Conservation (phyloP, 2,113 vertebrate genomes). For the Oostethus manadensis region DNA sequence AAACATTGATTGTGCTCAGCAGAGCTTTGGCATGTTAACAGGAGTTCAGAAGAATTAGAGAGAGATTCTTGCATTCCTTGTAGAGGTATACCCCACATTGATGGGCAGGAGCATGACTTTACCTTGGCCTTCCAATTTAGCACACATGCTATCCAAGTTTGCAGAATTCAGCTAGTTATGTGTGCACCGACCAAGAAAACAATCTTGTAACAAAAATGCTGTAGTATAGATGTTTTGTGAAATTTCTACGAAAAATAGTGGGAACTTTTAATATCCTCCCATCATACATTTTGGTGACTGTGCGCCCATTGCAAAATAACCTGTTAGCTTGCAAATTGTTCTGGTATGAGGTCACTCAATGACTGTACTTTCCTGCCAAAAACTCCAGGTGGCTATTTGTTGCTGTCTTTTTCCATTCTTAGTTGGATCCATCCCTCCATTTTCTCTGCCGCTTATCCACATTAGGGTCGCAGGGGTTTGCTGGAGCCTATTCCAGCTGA, state of each 20-base stretch:
- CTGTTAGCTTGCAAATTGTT: slow-evolving; percentile 11
- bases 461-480: too few relatives aligned
- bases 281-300: neutral
- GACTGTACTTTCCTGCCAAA: slow-evolving; percentile 20
- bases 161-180: too few relatives aligned
- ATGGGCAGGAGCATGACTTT: too few relatives aligned
- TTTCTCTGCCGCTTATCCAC: too few relatives aligned
- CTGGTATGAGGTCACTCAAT: slow-evolving; percentile 35
- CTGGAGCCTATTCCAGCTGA: too few relatives aligned
- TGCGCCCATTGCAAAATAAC: neutral
- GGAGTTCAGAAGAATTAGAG: too few relatives aligned
- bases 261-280: neutral
- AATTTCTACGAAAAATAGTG: neutral
- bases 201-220: neutral
- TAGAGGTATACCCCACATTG: too few relatives aligned
- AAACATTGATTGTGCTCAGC: too few relatives aligned
- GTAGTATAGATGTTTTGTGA: neutral
- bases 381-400: slow-evolving; percentile 15
- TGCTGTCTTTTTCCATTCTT: neutral
- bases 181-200: neutral
- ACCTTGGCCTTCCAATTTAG: too few relatives aligned
- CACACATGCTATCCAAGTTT: too few relatives aligned
- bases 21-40: too few relatives aligned
- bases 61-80: too few relatives aligned
- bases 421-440: slow-evolving; percentile 17